phyloP scores from a whole-genome alignment of 2,888 invertebrate genomes.

The Drosophila macrospina region DNA sequence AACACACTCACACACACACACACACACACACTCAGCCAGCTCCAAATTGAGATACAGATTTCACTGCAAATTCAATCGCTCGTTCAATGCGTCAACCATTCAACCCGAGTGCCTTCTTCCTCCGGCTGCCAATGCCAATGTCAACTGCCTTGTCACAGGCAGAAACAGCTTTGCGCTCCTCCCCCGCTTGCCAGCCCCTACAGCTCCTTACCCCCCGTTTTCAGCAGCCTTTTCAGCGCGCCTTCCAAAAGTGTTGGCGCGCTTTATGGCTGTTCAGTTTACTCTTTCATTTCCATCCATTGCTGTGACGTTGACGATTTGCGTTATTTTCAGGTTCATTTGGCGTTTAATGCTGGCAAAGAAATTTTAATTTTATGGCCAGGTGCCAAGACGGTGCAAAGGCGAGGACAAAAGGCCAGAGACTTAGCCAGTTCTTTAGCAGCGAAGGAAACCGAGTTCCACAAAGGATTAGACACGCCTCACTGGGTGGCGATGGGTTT shows the following conservation, averaged over 20 bases:
- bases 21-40: constrained; percentile 27
- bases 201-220: background rate
- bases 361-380: constrained; percentile 81
- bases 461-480: constrained; percentile 70
- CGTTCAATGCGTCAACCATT: constrained; percentile 60
- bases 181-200: background rate
- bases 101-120: constrained; percentile 25
- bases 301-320: constrained; percentile 60
- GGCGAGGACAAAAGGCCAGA: constrained; percentile 20
- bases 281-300: constrained; percentile 14
- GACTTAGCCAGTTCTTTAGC: constrained; percentile 30
- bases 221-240: background rate
- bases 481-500: constrained; percentile 49
- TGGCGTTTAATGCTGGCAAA: constrained; percentile 81
- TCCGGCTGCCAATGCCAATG: constrained; percentile 52
- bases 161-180: background rate
- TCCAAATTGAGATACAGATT: constrained; percentile 41
- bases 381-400: constrained; percentile 59
- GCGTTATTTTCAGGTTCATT: constrained; percentile 84
- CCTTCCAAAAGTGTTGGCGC: constrained; percentile 49
- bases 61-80: constrained; percentile 65
- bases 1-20: constrained; percentile 15
- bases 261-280: constrained; percentile 55
- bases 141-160: constrained; percentile 39
- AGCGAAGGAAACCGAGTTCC: constrained; percentile 59